Evolutionary conservation across 2,113 vertebrate species (phyloP).

Genomic region (western clawed frog (Xenopus tropicalis)): DNA sequence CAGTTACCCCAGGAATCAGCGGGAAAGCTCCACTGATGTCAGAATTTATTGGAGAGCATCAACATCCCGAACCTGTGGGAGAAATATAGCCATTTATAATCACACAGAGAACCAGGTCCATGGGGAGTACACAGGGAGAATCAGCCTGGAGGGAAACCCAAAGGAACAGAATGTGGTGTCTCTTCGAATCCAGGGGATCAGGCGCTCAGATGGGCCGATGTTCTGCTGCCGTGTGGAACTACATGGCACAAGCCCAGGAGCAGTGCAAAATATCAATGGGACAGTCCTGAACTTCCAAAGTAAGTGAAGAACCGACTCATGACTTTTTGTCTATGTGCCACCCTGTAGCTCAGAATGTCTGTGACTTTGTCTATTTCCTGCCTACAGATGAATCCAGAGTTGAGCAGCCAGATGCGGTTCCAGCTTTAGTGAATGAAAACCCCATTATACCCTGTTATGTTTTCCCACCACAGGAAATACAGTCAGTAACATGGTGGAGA

Average conservation of each 20-base stretch:
- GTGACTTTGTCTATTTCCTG: no score
- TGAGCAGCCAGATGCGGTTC: no score
- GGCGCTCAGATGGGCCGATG: not conserved
- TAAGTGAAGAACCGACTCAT: not conserved
- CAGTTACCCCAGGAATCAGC: not conserved
- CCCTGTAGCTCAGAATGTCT: no score
- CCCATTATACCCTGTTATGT: no score
- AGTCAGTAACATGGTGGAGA: no score
- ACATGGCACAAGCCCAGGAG: not conserved
- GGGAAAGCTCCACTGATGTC: not conserved
- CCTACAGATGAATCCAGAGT: no score
- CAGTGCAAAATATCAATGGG: not conserved
- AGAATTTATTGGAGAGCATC: constrained; percentile 5
- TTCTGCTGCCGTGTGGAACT: constrained; percentile 14
- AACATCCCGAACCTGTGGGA: not conserved
- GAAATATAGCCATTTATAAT: not conserved
- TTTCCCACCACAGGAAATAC: no score
- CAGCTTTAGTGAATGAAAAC: no score
- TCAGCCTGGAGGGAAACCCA: not conserved
- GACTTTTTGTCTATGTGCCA: no score
- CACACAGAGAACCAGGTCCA: not conserved
- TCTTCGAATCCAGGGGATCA: not conserved
- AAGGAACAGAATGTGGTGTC: not conserved
- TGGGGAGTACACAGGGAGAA: constrained; percentile 3
- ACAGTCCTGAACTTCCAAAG: not conserved